phyloP scores from a whole-genome alignment of 2,888 invertebrate species.

The Ophion costatus region DNA sequence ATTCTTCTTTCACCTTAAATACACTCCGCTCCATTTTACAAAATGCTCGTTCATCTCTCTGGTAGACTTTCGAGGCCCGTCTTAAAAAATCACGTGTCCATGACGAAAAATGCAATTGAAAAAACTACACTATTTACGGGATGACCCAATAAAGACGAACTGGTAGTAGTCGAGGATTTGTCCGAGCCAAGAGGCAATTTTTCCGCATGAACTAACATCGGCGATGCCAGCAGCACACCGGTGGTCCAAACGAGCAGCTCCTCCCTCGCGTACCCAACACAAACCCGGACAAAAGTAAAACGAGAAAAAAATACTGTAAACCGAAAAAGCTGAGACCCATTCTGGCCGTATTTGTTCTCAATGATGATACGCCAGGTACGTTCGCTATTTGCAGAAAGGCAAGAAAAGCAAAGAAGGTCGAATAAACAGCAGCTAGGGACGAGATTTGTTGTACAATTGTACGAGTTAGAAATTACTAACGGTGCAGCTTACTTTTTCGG shows the following conservation, averaged over 20 bases:
- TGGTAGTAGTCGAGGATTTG: background rate
- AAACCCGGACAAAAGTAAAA: background rate
- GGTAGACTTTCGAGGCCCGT: no score
- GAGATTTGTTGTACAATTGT: background rate
- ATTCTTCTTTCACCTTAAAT: no score
- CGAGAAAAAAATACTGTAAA: background rate
- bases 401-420: background rate
- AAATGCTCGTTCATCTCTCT: no score
- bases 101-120: no score
- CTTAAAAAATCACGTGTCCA: no score
- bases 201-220: background rate
- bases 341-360: constrained; percentile 16
- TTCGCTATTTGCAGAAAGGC: background rate
- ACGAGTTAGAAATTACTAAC: constrained; percentile 13
- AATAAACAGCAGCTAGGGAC: background rate
- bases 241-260: background rate
- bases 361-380: background rate
- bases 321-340: background rate
- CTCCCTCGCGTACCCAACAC: background rate
- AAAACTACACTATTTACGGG: no score
- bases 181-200: background rate
- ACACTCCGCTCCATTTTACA: no score
- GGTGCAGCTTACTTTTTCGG: constrained; percentile 11
- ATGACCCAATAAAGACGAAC: background rate
- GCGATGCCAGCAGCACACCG: no score